Conservation (phyloP, 2,113 vertebrate genomes). For the Percina caprodes region DNA sequence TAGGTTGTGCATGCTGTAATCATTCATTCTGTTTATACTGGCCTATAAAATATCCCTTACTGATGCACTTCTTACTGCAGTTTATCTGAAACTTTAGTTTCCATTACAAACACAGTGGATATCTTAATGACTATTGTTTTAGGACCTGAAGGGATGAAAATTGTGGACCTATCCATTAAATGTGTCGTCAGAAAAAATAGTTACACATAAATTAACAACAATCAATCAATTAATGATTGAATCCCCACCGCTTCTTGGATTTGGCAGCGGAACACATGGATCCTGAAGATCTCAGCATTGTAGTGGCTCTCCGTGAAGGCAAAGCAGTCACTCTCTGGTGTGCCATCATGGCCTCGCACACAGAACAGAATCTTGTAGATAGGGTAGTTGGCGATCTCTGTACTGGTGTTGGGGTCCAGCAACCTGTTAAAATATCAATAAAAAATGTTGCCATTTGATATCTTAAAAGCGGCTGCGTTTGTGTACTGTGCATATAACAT, state of each 20-base stretch:
- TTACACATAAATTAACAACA: not conserved
- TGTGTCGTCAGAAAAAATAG: not conserved
- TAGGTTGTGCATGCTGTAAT: not conserved
- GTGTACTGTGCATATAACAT: not conserved
- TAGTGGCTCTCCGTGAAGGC: constrained; percentile 99
- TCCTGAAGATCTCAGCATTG: constrained; percentile 98
- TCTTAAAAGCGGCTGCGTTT: not conserved
- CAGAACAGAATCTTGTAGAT: constrained; percentile 99
- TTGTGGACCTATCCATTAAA: not conserved
- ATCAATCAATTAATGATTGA: not conserved
- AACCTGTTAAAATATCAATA: constrained; percentile 82
- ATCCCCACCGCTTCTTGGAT: constrained; percentile 97
- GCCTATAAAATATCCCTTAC: not conserved
- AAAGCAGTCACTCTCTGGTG: constrained; percentile 97
- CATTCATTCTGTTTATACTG: not conserved
- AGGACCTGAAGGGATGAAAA: not conserved
- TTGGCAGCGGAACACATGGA: constrained; percentile 98
- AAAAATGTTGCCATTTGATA: not conserved
- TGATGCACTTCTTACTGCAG: not conserved
- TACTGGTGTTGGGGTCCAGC: constrained; percentile 93
- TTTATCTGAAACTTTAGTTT: not conserved
- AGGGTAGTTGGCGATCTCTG: constrained; percentile 97
- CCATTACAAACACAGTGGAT: not conserved
- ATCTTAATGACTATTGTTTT: not conserved
- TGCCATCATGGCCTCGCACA: constrained; percentile 95